Conservation (phyloP, 2,797 vertebrate species). For the Serranus cabrilla region DNA sequence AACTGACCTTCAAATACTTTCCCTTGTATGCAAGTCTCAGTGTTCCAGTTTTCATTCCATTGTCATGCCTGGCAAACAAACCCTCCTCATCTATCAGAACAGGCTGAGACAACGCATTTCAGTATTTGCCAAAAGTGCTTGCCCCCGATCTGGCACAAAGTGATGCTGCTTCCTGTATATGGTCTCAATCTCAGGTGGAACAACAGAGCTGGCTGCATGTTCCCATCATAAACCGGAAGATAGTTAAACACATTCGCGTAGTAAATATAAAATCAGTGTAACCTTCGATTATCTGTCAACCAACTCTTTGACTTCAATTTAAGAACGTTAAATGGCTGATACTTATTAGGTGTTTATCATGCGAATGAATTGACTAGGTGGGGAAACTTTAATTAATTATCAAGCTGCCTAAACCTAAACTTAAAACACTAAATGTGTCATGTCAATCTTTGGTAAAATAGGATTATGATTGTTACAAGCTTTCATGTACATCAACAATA, state of each 20-base stretch:
- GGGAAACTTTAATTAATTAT: background rate
- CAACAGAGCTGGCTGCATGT: background rate
- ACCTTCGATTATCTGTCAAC: constrained; percentile 1
- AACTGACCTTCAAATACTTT: constrained; percentile 4
- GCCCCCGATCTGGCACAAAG: background rate
- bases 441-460: constrained; percentile 72
- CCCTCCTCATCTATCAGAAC: background rate
- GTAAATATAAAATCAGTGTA: constrained; percentile 6
- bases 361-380: background rate
- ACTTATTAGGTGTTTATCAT: constrained; percentile 1
- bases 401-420: constrained; percentile 20
- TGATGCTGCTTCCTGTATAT: background rate
- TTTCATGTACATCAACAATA: constrained; percentile 50
- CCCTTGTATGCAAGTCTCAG: background rate
- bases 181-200: background rate
- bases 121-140: constrained; percentile 7
- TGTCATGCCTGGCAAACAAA: background rate
- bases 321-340: constrained; percentile 2
- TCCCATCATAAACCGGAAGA: constrained; percentile 1
- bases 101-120: background rate
- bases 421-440: constrained; percentile 20
- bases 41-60: background rate
- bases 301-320: background rate
- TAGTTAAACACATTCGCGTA: background rate
- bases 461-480: constrained; percentile 53